Base-by-base conservation (phyloP, 2,113 vertebrate genomes). In the Labeo rohita region DNA sequence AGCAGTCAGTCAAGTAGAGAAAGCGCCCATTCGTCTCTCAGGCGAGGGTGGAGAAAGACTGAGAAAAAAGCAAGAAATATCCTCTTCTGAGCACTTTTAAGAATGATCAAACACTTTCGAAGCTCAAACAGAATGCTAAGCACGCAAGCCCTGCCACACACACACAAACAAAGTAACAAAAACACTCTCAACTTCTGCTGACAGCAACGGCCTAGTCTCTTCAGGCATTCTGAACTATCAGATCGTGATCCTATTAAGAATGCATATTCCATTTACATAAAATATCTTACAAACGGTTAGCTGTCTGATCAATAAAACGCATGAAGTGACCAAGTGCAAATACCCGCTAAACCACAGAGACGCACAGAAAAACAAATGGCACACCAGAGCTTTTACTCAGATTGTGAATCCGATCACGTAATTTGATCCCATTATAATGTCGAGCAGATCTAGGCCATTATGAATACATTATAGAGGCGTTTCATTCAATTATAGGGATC, bases 11-110 rank as follows among this genome's bases (percentile, higher is more conserved):
- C 84, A 85, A 70, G 43, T 34, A 59, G 23, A 36, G 49, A 68
- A 59, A 85, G 68, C 36, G 23, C 5, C 63, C 59, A 70, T 49
- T 28, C 9, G 39, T 63, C 72, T 75, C n/a, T 85, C 85, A 87
- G 18, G 79, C 80, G 87, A 80, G 86, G 73, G 65, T 45, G 45
- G 74, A 59, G 72, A 79, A 80, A n/a, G 61, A 23, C 21, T 45
- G 74, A 87, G 74, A 74, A 86, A 78, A 87, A 49, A 21, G 56
- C 52, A 75, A 84, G 65, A 89, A 76, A 89, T 18, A 80, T 52
- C 21, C 39, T 43, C 43, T 80, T 85, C 59, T 66, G 10, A 39
- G n/a, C 59, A 52, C 84, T 85, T 80, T 85, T 79, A 23, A 85
- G 65, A 70, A 82, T 34, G 80, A 70, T 70, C 80, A 82, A 52